A percentile compares a stretch with the other conserved stretches of the same genome.
Conservation (phyloP, 2,797 vertebrate genomes). For the Danio albolineatus region DNA sequence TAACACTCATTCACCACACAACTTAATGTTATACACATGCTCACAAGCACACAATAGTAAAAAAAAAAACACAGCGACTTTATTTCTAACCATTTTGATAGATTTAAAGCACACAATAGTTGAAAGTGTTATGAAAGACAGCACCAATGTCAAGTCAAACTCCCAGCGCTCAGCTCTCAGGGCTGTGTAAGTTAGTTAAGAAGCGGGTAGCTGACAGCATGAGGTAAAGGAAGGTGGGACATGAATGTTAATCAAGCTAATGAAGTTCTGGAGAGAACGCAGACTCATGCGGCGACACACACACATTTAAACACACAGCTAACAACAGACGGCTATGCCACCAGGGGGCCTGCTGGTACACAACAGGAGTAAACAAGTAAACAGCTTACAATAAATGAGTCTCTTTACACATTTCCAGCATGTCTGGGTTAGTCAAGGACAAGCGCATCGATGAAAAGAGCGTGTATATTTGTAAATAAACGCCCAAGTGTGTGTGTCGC, state of each 20-base stretch:
- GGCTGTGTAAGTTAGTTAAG: slow-evolving; percentile 26
- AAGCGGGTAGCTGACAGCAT: slow-evolving; percentile 23
- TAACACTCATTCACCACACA: neutral
- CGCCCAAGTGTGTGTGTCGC: neutral
- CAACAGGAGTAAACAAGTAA: slow-evolving; percentile 63
- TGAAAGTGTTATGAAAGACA: slow-evolving; percentile 17
- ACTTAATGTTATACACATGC: neutral
- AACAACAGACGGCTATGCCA: slow-evolving; percentile 56
- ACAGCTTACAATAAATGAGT: slow-evolving; percentile 52
- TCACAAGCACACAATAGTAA: too few species aligned
- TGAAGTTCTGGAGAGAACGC: slow-evolving; percentile 53
- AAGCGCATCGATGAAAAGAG: slow-evolving; percentile 22
- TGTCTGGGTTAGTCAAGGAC: slow-evolving; percentile 44
- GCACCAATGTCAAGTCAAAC: slow-evolving; percentile 25
- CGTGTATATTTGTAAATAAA: slow-evolving; percentile 19
- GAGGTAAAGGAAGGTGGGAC: slow-evolving; percentile 25
- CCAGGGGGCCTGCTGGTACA: slow-evolving; percentile 55
- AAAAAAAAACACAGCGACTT: too few species aligned
- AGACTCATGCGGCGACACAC: slow-evolving; percentile 31
- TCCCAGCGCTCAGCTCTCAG: neutral
- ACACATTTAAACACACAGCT: slow-evolving; percentile 43
- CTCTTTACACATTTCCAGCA: slow-evolving; percentile 39
- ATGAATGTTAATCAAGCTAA: slow-evolving; percentile 60
- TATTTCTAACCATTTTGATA: too few species aligned
- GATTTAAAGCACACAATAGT: neutral